Evolutionary conservation across 2,797 vertebrate species (phyloP), one percentile per base, ranked within the genome.

Genomic region (Phataginus tricuspis): DNA sequence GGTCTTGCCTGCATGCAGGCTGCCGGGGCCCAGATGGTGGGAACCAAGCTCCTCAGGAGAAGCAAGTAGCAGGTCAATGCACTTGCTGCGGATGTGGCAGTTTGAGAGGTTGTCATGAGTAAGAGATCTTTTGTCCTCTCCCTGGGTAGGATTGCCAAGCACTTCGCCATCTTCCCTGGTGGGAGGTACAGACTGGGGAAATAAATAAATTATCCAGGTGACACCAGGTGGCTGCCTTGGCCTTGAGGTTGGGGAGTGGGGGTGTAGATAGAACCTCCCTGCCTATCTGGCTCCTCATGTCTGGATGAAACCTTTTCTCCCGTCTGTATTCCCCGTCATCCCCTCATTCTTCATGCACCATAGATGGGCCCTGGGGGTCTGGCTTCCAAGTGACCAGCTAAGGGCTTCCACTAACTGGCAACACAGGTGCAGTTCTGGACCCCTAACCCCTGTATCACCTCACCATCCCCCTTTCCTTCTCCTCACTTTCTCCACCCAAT

Each of bases 1-100:
- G 13, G 29, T 27, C 25, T 10, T 68, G 45, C 27, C 57, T 0
- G 0, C 0, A 16, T 3, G 16, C 5, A 11, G 49, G 16, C 53
- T 53, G 0, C 1, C 13, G 42, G 68, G 55, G 27, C 37, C n/a
- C 1, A 1, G 57, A n/a, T 8, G 3, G 39, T 25, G 37, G 77
- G 63, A 29, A 7, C 57, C 51, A 7, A 11, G 31, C 29, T 64
- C 29, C 53, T 92, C 7, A 57, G 57, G 34, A 90, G 63, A 94
- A 79, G 42, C 61, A 53, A 3, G 15, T 23, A 19, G 11, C 8
- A 27, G 29, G 27, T 12, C 6, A 0, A 63, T 19, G 39, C n/a
- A 51, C 12, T 71, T 78, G 11, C 29, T 25, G 34, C 14, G 31
- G 61, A 14, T 9, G 31, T 7, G 5, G 57, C n/a, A 55, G 74